Evolutionary conservation across 2,113 vertebrate genomes (phyloP), one percentile per base, ranked within the genome.

Genomic region (Anhinga anhinga): DNA sequence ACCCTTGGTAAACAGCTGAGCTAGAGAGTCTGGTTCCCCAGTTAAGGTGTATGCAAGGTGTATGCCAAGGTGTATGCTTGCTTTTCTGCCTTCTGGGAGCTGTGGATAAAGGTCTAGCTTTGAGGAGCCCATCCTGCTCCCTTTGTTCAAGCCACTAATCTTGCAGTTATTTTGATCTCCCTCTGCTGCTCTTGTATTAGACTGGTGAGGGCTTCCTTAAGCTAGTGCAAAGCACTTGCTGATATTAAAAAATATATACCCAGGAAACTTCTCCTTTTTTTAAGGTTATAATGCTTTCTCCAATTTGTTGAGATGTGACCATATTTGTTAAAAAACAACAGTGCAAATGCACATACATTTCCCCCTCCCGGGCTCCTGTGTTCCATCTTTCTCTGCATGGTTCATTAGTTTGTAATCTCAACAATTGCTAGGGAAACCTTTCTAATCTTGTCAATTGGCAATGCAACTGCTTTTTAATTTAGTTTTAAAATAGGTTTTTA

Each of bases 281-380:
- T 16, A 34, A 73, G 49, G 8, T 40, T 70, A 42, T 36, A 67
- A 69, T 6, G 13, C 13, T 91, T 77, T 88, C 63, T 53, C 11
- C 9, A n/a, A 61, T 34, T n/a, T 13, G 14, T 84, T 84, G 79
- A 61, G 67, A 58, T 0, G 26, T 72, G 69, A 90, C 61, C 12
- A 1, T 66, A 21, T 65, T 50, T 74, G 67, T 61, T 76, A 83
- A 83, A 83, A 78, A 49, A 2, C 36, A 59, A 6, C 9, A 29
- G 27, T 32, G 8, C 27, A 49, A 69, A 59, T 1, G 15, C 23
- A 26, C n/a, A 17, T 25, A 10, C 0, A 1, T 17, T 44, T 18
- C 70, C 25, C 23, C 18, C 49, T 11, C 47, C 61, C 0, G 4
- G 7, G 47, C 13, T 3, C 26, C 8, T 0, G 2, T 11, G 14